These are phyloP conservation scores for Beroe forskalii DNA, from an alignment of 37 sponge, comb jelly and placozoan genomes.

Conservation along the genomic window DNA sequence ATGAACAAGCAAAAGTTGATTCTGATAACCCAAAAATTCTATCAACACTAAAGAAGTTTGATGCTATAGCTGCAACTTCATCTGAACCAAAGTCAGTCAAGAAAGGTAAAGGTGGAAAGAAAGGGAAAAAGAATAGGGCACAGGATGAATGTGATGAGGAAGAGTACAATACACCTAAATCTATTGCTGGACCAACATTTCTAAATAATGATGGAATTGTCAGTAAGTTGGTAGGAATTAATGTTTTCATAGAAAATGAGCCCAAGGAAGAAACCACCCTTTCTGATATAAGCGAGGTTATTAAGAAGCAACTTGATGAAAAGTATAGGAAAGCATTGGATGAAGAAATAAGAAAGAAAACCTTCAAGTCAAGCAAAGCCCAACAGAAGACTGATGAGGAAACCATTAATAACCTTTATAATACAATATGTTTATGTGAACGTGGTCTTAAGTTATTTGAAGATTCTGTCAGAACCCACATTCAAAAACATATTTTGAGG, in stretches of 20 bases:
- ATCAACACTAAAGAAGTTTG: conserved; percentile 39
- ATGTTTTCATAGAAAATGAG: not conserved
- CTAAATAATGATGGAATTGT: not conserved
- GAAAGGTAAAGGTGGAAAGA: conserved; percentile 40
- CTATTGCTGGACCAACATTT: conserved; percentile 40
- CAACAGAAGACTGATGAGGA: conserved; percentile 62
- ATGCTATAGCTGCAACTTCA: not conserved
- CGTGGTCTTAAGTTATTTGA: conserved; percentile 38
- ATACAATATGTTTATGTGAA: conserved; percentile 46
- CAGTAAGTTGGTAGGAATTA: not conserved
- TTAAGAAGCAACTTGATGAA: conserved; percentile 34
- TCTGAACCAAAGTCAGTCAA: not conserved
- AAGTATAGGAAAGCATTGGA: conserved; percentile 28
- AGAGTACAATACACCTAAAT: not conserved
- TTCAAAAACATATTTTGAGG: conserved; percentile 8
- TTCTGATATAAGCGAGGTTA: not conserved
- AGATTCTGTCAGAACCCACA: not conserved
- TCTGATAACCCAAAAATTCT: conserved; percentile 23
- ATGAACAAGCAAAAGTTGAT: not conserved
- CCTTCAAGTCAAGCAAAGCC: conserved; percentile 59
- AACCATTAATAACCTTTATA: conserved; percentile 36
- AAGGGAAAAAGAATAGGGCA: conserved; percentile 2
- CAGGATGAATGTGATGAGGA: not conserved
- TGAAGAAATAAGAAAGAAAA: conserved; percentile 58
- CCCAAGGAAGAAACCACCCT: conserved; percentile 49